phyloP scores from a whole-genome alignment of 2,888 invertebrate genomes.

The Archips crataeganus region DNA sequence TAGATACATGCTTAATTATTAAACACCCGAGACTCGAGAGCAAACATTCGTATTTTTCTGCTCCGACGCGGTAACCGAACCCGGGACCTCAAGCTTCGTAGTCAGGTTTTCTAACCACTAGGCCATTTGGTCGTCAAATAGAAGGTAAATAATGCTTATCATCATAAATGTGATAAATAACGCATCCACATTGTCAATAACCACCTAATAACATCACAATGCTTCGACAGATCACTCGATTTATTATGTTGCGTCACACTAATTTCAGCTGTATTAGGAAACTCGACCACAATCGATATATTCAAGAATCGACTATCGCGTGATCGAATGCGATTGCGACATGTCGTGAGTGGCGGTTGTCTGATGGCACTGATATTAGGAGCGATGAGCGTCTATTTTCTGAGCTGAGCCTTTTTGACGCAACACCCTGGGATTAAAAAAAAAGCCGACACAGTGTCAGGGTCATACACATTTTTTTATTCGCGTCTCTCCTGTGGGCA shows the following conservation, averaged over 20 bases:
- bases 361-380: background rate
- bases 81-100: no score
- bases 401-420: background rate
- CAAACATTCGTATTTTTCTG: no score
- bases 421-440: no score
- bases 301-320: slow-evolving; percentile 27
- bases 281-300: slow-evolving; percentile 35
- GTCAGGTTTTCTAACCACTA: no score
- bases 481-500: no score
- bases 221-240: slow-evolving; percentile 2
- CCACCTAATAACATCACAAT: background rate
- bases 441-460: no score
- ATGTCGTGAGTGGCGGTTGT: slow-evolving; percentile 5
- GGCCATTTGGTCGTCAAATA: no score
- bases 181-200: background rate
- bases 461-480: no score
- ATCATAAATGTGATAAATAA: background rate
- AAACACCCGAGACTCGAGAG: no score
- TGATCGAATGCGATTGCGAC: slow-evolving; percentile 33
- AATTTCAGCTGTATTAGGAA: slow-evolving; percentile 30
- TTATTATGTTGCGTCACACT: slow-evolving; percentile 27
- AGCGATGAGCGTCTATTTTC: background rate
- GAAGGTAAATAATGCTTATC: background rate
- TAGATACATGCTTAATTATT: no score
- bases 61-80: no score